phyloP scores from a whole-genome alignment of 2,113 vertebrate species.

The Dasyornis broadbenti region DNA sequence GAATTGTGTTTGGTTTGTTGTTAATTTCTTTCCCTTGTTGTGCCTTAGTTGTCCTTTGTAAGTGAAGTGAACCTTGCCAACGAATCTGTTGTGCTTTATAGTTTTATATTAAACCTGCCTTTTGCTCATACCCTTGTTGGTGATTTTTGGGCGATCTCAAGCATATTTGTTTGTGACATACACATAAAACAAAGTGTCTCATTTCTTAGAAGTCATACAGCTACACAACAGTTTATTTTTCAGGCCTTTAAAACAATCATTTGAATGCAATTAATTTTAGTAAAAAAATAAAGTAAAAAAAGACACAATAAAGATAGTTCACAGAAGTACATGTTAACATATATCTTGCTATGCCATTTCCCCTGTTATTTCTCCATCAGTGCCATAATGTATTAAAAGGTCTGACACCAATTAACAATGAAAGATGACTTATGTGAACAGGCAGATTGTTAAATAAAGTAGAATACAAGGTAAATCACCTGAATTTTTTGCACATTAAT shows the following conservation, averaged over 20 bases:
- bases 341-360: background rate
- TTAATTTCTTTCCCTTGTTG: too few species aligned
- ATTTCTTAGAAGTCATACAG: background rate
- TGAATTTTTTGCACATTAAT: slow-evolving; percentile 61
- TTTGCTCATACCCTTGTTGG: too few species aligned
- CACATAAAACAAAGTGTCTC: background rate
- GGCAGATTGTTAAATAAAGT: slow-evolving; percentile 44
- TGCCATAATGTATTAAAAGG: background rate
- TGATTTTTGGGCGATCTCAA: too few species aligned
- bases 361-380: background rate
- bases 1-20: too few species aligned
- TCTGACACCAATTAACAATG: slow-evolving; percentile 56
- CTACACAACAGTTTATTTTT: background rate
- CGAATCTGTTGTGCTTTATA: too few species aligned
- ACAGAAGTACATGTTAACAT: too few species aligned
- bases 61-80: too few species aligned
- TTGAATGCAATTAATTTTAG: background rate
- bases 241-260: background rate
- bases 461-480: slow-evolving; percentile 36
- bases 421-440: slow-evolving; percentile 57
- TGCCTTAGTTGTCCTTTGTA: too few species aligned
- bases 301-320: background rate
- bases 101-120: too few species aligned
- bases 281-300: background rate
- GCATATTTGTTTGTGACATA: too few species aligned